Base-by-base conservation (phyloP, 2,797 vertebrate genomes). In the Cuniculus paca region DNA sequence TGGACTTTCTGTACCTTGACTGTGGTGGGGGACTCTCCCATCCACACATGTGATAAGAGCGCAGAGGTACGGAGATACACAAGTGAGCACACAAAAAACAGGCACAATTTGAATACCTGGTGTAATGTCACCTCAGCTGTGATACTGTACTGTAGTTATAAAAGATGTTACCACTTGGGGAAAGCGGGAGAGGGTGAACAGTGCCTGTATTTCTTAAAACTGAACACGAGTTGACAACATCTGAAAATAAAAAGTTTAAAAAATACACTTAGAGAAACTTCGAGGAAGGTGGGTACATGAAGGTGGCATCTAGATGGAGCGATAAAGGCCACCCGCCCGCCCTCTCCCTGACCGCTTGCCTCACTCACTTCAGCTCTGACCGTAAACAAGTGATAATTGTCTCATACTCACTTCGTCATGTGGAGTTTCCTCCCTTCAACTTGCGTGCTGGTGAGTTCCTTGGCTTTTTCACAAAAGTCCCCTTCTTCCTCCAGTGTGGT, bases 231-330 rank as follows among this genome's bases (percentile, higher is more conserved):
- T 68, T 39, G 42, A 60, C 5, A 68, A 58, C 20, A 56, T 45
- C 60, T 75, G 28, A 48, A 85, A 77, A 87, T 50, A 45, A 85
- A 61, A 85, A 48, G 28, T 63, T 56, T 7, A 80, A 92, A 60
- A 26, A 75, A 16, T n/a, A 16, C 48, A 19, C 34, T 39, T 56
- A 52, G 82, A 54, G 45, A 58, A 50, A 7, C 6, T 10, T 31
- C 22, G 42, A 52, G 70, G 36, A 39, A 56, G n/a, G 3, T 2
- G 0, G 65, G 14, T 8, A n/a, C 17, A 10, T 48, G 17, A 61
- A 39, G 4, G 20, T 0, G 16, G 34, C 45, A 28, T 13, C 22
- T 7, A 22, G 28, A n/a, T 4, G 1, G 14, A 79, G 26, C 8
- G 60, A 78, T 22, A 26, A 52, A 22, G 31, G 24, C 24, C 24